A percentile compares a stretch with the other conserved stretches of the same genome.
Evolutionary conservation across 2,888 invertebrate genomes (phyloP).

Genomic region (Callinectes sapidus): DNA sequence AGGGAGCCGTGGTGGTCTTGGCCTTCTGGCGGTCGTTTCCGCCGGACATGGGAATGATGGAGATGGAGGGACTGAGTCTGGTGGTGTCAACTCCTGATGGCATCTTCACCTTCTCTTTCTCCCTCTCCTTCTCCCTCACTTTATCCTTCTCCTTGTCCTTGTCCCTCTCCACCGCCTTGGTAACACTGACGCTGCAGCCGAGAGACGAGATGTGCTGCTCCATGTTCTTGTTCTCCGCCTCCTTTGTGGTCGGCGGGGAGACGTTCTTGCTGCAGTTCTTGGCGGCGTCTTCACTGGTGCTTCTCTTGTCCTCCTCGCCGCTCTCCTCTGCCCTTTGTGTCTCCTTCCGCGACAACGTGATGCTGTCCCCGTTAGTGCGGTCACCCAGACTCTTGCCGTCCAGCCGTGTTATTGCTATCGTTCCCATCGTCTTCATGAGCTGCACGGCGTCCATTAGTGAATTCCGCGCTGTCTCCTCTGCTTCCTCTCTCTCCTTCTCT

Average conservation of each 20-base stretch:
- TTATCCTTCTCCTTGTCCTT: constrained; percentile 57
- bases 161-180: constrained; percentile 58
- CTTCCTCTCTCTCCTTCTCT: constrained; percentile 30
- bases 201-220: constrained; percentile 64
- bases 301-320: constrained; percentile 47
- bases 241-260: constrained; percentile 38
- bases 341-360: constrained; percentile 51
- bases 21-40: constrained; percentile 50
- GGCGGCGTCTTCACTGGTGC: not conserved
- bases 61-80: constrained; percentile 70
- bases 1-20: constrained; percentile 62
- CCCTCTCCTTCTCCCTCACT: constrained; percentile 58
- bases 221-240: constrained; percentile 51
- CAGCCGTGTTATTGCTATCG: constrained; percentile 70
- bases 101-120: constrained; percentile 69
- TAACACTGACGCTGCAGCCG: constrained; percentile 66
- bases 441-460: constrained; percentile 66
- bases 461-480: constrained; percentile 30
- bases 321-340: constrained; percentile 20
- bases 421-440: constrained; percentile 69
- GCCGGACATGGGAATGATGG: constrained; percentile 69
- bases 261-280: not conserved
- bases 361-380: constrained; percentile 46
- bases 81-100: constrained; percentile 72
- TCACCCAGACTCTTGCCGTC: constrained; percentile 56